These are phyloP conservation scores for Micromussa lordhowensis DNA, from an alignment of 92 coral and sea anemone genomes.

Conservation along the genomic window DNA sequence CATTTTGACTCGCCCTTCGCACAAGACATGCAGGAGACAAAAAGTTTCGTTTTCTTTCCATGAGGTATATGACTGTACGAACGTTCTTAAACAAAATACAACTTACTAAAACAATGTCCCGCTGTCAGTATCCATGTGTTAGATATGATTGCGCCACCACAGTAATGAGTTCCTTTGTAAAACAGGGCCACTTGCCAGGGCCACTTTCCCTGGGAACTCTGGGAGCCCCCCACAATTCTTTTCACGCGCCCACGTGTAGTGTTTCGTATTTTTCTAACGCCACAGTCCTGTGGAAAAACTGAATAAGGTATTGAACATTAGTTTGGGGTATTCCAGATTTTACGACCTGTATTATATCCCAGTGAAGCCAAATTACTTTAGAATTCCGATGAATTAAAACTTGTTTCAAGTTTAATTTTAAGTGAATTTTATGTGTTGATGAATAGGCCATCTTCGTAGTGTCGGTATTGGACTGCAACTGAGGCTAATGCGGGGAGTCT, in stretches of 20 bases:
- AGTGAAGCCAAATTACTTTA: too few relatives aligned
- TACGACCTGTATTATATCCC: too few relatives aligned
- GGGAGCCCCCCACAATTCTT: constrained; percentile 83
- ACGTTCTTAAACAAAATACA: not conserved
- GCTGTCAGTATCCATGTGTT: constrained; percentile 82
- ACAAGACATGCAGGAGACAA: too few relatives aligned
- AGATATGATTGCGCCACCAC: constrained; percentile 92
- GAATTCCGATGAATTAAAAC: not conserved
- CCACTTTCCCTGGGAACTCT: constrained; percentile 87
- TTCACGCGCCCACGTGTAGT: constrained; percentile 41
- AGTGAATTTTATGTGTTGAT: too few relatives aligned
- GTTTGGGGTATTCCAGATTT: not conserved
- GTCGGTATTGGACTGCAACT: too few relatives aligned
- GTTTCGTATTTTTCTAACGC: constrained; percentile 33
- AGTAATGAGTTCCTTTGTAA: constrained; percentile 79
- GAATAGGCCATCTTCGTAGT: too few relatives aligned
- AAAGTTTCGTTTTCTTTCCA: too few relatives aligned
- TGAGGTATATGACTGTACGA: too few relatives aligned
- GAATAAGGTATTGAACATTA: not conserved
- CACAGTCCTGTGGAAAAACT: constrained; percentile 69
- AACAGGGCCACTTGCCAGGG: constrained; percentile 94
- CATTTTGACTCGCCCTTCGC: too few relatives aligned
- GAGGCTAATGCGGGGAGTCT: too few relatives aligned
- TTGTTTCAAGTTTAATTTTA: too few relatives aligned
- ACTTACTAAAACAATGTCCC: constrained; percentile 93